Evolutionary conservation across 2,797 vertebrate species (phyloP).

Genomic region (Tiaroga cobitis): DNA sequence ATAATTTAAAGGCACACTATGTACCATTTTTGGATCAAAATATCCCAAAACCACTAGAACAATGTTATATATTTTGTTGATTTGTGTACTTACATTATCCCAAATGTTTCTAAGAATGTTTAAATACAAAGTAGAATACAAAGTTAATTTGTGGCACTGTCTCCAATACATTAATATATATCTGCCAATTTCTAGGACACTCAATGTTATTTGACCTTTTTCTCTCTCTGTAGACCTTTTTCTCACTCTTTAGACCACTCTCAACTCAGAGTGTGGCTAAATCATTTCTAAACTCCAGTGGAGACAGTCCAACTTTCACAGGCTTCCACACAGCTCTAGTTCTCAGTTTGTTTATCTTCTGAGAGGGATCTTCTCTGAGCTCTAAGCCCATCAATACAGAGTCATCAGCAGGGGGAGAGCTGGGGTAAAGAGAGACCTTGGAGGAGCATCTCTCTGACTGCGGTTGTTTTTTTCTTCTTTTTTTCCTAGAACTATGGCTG

Average conservation of each 20-base stretch:
- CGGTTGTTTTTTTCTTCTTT: background rate
- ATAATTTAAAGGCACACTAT: background rate
- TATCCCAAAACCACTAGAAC: no score
- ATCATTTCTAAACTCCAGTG: conserved; percentile 15
- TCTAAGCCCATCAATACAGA: conserved; percentile 30
- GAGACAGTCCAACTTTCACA: conserved; percentile 13
- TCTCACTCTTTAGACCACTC: background rate
- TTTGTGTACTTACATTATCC: no score
- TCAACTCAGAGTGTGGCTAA: background rate
- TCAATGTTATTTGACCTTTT: background rate
- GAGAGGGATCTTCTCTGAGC: conserved; percentile 21
- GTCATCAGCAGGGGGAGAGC: conserved; percentile 15
- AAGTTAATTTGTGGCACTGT: background rate
- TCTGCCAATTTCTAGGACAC: background rate
- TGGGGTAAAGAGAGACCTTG: background rate
- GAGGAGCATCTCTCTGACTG: conserved; percentile 12
- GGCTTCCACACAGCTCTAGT: conserved; percentile 7
- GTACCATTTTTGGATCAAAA: no score
- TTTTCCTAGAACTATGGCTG: background rate
- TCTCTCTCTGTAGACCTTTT: background rate
- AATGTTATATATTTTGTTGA: no score
- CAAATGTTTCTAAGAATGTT: no score
- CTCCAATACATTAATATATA: background rate
- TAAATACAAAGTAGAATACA: background rate
- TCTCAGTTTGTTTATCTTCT: conserved; percentile 41